These are phyloP conservation scores for Oscheius onirici DNA, from an alignment of 2,888 invertebrate genomes.

Conservation along the genomic window DNA sequence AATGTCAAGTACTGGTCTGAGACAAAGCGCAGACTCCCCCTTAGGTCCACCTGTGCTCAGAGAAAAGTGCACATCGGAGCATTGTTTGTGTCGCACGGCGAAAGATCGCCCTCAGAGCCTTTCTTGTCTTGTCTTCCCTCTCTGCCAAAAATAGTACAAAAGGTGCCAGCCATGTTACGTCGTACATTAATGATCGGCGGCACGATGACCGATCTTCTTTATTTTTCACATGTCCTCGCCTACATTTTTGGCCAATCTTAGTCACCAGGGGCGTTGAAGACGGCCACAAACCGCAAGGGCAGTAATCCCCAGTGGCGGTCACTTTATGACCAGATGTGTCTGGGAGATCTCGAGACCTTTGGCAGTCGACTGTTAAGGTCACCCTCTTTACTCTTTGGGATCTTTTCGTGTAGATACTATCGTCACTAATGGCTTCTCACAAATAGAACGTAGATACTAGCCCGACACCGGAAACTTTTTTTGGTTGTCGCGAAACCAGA, in stretches of 20 bases:
- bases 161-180: no score
- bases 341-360: conserved; percentile 10
- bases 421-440: not conserved
- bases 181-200: no score
- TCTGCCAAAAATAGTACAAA: not conserved
- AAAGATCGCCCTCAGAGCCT: conserved; percentile 26
- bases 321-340: conserved; percentile 20
- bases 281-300: not conserved
- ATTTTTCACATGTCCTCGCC: conserved; percentile 9
- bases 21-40: not conserved
- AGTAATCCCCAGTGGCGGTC: conserved; percentile 24
- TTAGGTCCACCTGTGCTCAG: conserved; percentile 18
- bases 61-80: conserved; percentile 17
- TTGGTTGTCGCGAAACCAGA: conserved; percentile 12
- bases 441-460: not conserved
- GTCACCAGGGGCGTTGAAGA: conserved; percentile 6
- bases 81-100: conserved; percentile 31
- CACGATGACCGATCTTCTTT: not conserved
- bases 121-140: not conserved
- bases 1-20: no score
- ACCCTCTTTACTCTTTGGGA: not conserved
- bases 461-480: conserved; percentile 12
- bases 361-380: conserved; percentile 27
- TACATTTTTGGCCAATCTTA: not conserved
- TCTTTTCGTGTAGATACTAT: not conserved